Evolutionary conservation across 2,797 vertebrate species (phyloP), one percentile per base, ranked within the genome.

Genomic region (Odontamblyopus lacepedii): DNA sequence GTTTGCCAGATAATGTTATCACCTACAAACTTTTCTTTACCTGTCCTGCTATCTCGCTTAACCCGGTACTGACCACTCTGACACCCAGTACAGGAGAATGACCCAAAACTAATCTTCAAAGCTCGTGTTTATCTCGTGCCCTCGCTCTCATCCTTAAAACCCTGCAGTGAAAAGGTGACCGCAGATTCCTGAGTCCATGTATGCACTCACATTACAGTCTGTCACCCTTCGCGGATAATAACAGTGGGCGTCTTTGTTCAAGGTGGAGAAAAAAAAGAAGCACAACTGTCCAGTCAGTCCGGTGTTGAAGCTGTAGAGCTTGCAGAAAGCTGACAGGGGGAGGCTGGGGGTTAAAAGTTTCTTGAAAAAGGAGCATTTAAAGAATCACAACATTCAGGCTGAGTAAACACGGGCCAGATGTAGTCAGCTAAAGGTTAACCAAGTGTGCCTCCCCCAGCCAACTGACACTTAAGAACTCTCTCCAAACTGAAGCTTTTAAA

Each of bases 141-240:
- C 78, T 72, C 35, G 62, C 35, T 79, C 67, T 80, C 77, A 75
- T 82, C 77, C 82, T 80, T 29, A 57, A 23, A 71, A 65, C 66
- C 30, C 61, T 57, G 70, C 7, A 0, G 59, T 50, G 73, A 82
- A 85, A 88, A 82, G 75, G 81, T 86, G 86, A 85, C 84, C 77
- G 65, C 50, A 26, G 79, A 87, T 90, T 90, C 85, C 81, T 82
- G 84, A 85, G 91, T 16, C 85, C 72, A 90, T 79, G 82, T 87
- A 85, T 83, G 81, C 84, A 86, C 91, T 93, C 92, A 82, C 86
- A 82, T 94, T 93, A 90, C 92, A 93, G 87, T 86, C 84, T 88
- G 91, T 89, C 93, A 92, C 88, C 85, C 80, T 65, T 63, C 92
- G 91, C 91, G 88, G 89, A 81, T 65, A 72, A 77, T 85, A 23